A percentile compares a stretch with the other conserved stretches of the same genome.
Evolutionary conservation across 2,797 vertebrate genomes (phyloP).

Genomic region (Epinephelus malabaricus): DNA sequence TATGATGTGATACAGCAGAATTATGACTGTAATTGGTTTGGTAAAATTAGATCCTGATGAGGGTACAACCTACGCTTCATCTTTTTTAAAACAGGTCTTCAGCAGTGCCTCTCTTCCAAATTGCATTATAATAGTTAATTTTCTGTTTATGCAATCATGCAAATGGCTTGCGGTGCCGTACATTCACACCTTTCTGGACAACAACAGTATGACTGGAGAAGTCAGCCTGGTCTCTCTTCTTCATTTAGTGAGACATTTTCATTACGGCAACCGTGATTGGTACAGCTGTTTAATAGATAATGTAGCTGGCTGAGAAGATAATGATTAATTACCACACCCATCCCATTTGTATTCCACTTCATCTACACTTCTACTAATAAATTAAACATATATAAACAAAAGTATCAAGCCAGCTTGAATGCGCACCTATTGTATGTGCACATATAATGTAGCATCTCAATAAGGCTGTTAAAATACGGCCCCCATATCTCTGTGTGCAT

Average conservation of each 20-base stretch:
- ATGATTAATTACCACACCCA: conserved; percentile 16
- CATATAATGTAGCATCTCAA: not conserved
- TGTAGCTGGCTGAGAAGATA: conserved; percentile 22
- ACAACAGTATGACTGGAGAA: not conserved
- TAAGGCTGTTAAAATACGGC: conserved; percentile 6
- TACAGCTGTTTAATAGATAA: conserved; percentile 39
- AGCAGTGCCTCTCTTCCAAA: not conserved
- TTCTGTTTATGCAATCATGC: conserved; percentile 16
- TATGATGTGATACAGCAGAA: not conserved
- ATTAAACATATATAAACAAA: conserved; percentile 26
- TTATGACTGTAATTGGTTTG: not conserved
- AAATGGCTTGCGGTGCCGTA: not conserved
- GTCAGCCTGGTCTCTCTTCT: conserved; percentile 4
- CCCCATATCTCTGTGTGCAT: conserved; percentile 2
- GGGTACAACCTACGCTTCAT: not conserved
- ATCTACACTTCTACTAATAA: not conserved
- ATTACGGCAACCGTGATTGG: not conserved
- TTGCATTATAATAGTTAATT: conserved; percentile 11
- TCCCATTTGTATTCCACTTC: conserved; percentile 21
- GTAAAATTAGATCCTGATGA: conserved; percentile 9
- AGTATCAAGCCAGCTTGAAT: not conserved
- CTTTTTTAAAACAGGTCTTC: not conserved
- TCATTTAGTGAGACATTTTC: conserved; percentile 16
- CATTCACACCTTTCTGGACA: not conserved
- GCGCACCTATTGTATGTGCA: not conserved